Base-by-base conservation (phyloP, 2,797 vertebrate species). In the Acrocephalus scirpaceus region DNA sequence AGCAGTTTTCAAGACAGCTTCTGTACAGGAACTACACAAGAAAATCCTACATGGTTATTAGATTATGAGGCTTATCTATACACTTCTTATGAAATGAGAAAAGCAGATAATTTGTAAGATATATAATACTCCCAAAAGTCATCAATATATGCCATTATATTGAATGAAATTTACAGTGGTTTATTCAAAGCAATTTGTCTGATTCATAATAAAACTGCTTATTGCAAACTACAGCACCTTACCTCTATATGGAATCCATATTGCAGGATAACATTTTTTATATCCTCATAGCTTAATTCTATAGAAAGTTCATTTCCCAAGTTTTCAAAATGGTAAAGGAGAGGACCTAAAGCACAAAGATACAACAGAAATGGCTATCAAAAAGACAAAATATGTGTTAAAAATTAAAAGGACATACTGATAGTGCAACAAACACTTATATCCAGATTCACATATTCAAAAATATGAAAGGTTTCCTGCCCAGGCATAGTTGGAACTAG, bases 281-380 rank as follows among this genome's bases (percentile, higher is more conserved):
- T 98, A 97, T 99, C 99, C 96, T 99, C 99, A 2, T 99, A 99
- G 97, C 99, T 99, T 79, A 99, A 98, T 97, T 99, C 99, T 96
- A 99, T 98, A 73, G 99, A 99, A 90, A 99, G 98, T 96, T 99
- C 99, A 92, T 99, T 99, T 96, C 99, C 99, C 98, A 99, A 98
- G 96, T 99, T 99, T 98, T 99, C 99, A 97, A 99, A 99, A 96
- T 99, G 99, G 96, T 99, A 99, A 62, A 99, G 97, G 64, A 99
- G 98, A 42, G 99, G 99, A 93, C 99, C 99, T 99, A 88, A 29
- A 86, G 87, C 47, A 94, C 53, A 96, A 94, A 92, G 42, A 96
- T 38, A 93, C 17, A 92, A 75, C 6, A 11, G 23, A 92, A 82
- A 70, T 2, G 2, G 7, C 44, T 79, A 51, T 75, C 13, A 90